Evolutionary conservation across 2,113 vertebrate species (phyloP), one percentile per base, ranked within the genome.

Genomic region (Mormyrus iriodes): DNA sequence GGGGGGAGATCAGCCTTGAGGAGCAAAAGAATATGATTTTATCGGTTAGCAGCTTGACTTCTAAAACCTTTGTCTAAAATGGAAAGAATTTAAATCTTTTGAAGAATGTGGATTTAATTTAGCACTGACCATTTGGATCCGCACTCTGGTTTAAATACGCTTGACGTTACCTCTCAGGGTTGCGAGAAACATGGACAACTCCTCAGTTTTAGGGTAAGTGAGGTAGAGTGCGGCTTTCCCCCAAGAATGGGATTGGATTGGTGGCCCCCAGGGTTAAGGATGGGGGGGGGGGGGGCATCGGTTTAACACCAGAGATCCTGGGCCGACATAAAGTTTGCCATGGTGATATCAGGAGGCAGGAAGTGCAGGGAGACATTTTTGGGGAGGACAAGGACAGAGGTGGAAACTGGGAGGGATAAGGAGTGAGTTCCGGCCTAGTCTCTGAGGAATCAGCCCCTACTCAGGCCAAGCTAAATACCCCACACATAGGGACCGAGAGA

Each of bases 341-440:
- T 69, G 46, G 48, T 93, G 93, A 93, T 94, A 93, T 90, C 92
- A 93, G 93, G 90, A 91, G 93, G 91, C 92, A 79, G 95, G 95
- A 95, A 96, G 53, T 88, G 85, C 88, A 35, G 91, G 93, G 93
- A 93, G 91, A 93, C 94, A 92, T 92, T 94, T 92, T 69, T 95
- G 92, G 90, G 91, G 92, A 65, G 92, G 86, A 44, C 76, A 88
- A 91, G 84, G 87, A 55, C 86, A 84, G 90, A 69, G 42, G 61
- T 53, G 44, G 76, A 85, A 58, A 85, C 42, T 24, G 21, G n/a
- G 51, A 76, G 88, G 90, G 87, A 49, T 35, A 46, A 58, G 89
- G 48, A 79, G 90, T 87, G 39, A 65, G 12, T 31, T 55, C 52
- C 42, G 51, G 69, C 73, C 31, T 24, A 17, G 76, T 53, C 35